Evolutionary conservation across 2,888 invertebrate species (phyloP).

Genomic region (Orthosia gothica): DNA sequence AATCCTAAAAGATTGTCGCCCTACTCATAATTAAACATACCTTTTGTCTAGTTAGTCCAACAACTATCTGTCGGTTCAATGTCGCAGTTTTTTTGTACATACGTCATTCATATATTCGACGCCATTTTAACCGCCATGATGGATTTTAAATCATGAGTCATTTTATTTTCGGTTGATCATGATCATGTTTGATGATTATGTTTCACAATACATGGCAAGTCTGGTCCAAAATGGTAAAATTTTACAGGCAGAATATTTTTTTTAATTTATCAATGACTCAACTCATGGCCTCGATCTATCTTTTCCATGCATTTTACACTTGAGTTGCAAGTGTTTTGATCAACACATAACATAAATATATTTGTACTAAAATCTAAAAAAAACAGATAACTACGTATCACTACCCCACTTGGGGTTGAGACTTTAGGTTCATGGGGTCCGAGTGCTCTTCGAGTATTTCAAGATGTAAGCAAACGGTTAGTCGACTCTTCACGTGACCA

Average conservation of each 20-base stretch:
- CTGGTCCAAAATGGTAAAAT: fast-evolving
- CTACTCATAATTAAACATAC: slow-evolving; percentile 81
- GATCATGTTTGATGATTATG: slow-evolving; percentile 5
- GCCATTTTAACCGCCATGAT: slow-evolving; percentile 77
- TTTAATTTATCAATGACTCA: too few species aligned
- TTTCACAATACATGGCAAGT: not conserved
- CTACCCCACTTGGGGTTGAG: too few species aligned
- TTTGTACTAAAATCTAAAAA: too few species aligned
- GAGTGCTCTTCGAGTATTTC: too few species aligned
- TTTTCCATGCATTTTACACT: not conserved
- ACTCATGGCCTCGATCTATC: too few species aligned
- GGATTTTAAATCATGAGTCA: slow-evolving; percentile 63
- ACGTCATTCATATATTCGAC: slow-evolving; percentile 72
- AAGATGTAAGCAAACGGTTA: too few species aligned
- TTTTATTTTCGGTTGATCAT: slow-evolving; percentile 31
- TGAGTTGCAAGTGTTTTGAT: too few species aligned
- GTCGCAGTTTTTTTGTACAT: slow-evolving; percentile 72
- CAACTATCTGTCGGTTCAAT: slow-evolving; percentile 80
- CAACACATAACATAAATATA: too few species aligned
- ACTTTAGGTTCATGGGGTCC: too few species aligned
- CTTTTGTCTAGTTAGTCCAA: slow-evolving; percentile 80
- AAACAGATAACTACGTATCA: too few species aligned
- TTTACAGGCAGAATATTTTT: not conserved
- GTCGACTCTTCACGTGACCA: too few species aligned
- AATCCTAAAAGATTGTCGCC: slow-evolving; percentile 32